Conservation (phyloP, 2,888 invertebrate species). For the Ornithoptera priamus region DNA sequence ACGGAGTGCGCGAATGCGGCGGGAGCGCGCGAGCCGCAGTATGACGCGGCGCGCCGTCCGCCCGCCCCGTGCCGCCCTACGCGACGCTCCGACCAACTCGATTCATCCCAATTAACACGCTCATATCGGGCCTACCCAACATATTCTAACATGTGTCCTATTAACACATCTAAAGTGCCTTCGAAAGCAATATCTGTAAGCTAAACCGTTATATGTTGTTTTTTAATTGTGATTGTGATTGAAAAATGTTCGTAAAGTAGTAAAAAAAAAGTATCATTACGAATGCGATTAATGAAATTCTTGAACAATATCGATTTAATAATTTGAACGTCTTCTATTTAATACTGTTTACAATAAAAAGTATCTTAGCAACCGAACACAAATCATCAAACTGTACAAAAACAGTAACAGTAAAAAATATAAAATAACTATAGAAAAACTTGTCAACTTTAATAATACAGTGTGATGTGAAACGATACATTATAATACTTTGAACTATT, state of each 20-base stretch:
- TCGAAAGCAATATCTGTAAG: slow-evolving; percentile 41
- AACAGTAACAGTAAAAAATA: too few species aligned
- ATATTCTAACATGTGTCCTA: slow-evolving; percentile 38
- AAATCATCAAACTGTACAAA: slow-evolving; percentile 1
- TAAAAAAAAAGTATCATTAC: slow-evolving; percentile 11
- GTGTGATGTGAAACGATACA: background rate
- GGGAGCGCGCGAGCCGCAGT: slow-evolving; percentile 65
- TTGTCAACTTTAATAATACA: background rate
- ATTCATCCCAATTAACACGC: slow-evolving; percentile 45
- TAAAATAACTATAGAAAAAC: background rate
- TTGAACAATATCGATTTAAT: slow-evolving; percentile 16
- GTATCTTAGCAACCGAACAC: slow-evolving; percentile 67
- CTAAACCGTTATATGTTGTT: slow-evolving; percentile 21
- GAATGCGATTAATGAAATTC: background rate
- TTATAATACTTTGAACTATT: background rate
- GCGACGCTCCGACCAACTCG: slow-evolving; percentile 38
- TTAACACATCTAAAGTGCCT: slow-evolving; percentile 55
- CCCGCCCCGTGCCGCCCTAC: slow-evolving; percentile 55
- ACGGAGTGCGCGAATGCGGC: slow-evolving; percentile 45
- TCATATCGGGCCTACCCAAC: slow-evolving; percentile 36
- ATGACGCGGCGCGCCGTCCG: slow-evolving; percentile 67
- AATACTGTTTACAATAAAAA: slow-evolving; percentile 69
- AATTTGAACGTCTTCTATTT: slow-evolving; percentile 29
- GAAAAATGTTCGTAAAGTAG: slow-evolving; percentile 14
- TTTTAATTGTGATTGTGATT: slow-evolving; percentile 23